Evolutionary conservation across 2,113 vertebrate genomes (phyloP).

Genomic region (Lipophrys pholis): DNA sequence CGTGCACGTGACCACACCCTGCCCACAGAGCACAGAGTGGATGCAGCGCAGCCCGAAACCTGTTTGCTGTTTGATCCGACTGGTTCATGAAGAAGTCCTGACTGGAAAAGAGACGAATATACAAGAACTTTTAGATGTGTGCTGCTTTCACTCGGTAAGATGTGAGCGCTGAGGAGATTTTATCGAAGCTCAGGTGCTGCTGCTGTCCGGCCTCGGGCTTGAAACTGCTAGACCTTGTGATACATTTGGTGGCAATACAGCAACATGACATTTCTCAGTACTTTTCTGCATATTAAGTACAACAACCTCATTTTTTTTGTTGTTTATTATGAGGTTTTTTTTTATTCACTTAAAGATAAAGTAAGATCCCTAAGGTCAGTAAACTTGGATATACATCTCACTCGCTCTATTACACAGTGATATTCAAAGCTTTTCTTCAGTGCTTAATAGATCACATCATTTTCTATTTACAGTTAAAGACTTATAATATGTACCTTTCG

Average conservation of each 20-base stretch:
- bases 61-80: slow-evolving; percentile 26
- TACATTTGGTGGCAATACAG: slow-evolving; percentile 47
- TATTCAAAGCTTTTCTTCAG: slow-evolving; percentile 1
- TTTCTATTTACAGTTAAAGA: neutral
- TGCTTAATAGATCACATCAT: neutral
- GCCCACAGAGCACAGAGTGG: slow-evolving; percentile 43
- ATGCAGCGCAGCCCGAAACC: slow-evolving; percentile 16
- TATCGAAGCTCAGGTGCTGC: slow-evolving; percentile 38
- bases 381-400: slow-evolving; percentile 5
- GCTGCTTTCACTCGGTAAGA: slow-evolving; percentile 27
- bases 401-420: neutral
- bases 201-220: slow-evolving; percentile 32
- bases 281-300: slow-evolving; percentile 24
- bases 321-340: neutral
- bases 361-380: neutral
- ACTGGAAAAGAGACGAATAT: slow-evolving; percentile 38
- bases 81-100: slow-evolving; percentile 17
- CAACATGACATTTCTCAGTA: slow-evolving; percentile 37
- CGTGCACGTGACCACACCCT: slow-evolving; percentile 64
- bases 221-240: slow-evolving; percentile 47
- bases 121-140: slow-evolving; percentile 22
- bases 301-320: slow-evolving; percentile 3
- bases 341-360: slow-evolving; percentile 17
- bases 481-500: neutral
- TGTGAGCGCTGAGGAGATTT: slow-evolving; percentile 29